phyloP scores from a whole-genome alignment of 2,888 invertebrate species.

The Pristionchus fissidentatus region DNA sequence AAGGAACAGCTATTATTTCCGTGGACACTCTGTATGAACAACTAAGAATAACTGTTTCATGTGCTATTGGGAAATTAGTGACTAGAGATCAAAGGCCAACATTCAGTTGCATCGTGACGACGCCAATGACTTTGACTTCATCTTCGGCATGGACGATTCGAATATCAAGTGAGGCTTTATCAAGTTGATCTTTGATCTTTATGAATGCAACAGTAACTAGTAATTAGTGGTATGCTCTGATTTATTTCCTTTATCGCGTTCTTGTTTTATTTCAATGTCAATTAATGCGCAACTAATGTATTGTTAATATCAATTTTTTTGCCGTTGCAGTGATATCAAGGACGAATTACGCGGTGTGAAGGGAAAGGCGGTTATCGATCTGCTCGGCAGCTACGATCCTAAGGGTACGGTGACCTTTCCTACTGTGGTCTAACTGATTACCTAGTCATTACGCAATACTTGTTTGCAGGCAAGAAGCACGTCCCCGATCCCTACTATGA shows the following conservation, averaged over 20 bases:
- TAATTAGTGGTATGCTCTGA: neutral
- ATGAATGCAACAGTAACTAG: neutral
- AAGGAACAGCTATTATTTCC: too few relatives aligned
- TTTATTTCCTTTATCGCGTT: neutral
- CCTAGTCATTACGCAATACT: neutral
- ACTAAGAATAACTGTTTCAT: neutral
- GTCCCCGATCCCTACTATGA: conserved; percentile 93
- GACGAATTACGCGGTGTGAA: conserved; percentile 74
- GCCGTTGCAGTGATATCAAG: conserved; percentile 56
- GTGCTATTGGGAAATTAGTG: neutral
- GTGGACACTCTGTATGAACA: too few relatives aligned
- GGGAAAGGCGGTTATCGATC: conserved; percentile 84
- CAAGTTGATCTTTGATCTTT: neutral
- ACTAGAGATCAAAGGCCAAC: neutral
- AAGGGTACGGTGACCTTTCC: conserved; percentile 47
- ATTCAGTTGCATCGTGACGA: conserved; percentile 37
- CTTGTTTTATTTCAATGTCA: neutral
- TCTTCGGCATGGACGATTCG: conserved; percentile 94
- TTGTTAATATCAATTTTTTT: neutral
- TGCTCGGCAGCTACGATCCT: conserved; percentile 91
- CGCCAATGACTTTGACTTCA: conserved; percentile 84
- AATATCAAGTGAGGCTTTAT: conserved; percentile 82
- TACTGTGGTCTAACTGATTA: neutral
- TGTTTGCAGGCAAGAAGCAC: conserved; percentile 77
- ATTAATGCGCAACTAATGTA: neutral